A percentile compares a stretch with the other conserved stretches of the same genome.
Evolutionary conservation across 2,113 vertebrate genomes (phyloP).

Genomic region (Poicephalus meyeri): DNA sequence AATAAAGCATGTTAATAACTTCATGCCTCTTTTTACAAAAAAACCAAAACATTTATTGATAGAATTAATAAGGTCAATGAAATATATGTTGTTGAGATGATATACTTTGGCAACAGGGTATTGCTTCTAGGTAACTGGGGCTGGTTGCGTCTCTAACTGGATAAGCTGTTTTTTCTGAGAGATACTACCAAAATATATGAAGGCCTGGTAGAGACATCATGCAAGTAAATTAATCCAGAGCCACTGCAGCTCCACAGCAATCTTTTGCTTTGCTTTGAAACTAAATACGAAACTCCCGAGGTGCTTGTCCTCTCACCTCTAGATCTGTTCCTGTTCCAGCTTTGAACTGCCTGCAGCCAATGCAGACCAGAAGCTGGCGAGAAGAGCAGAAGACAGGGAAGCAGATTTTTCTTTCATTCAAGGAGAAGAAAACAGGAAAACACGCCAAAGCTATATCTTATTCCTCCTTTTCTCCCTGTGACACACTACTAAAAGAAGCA

Average conservation of each 20-base stretch:
- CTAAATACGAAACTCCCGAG: neutral
- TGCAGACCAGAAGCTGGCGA: neutral
- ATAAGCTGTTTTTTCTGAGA: neutral
- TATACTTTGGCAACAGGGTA: neutral
- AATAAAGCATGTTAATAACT: neutral
- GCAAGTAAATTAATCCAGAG: neutral
- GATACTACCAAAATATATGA: neutral
- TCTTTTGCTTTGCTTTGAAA: neutral
- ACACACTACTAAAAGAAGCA: neutral
- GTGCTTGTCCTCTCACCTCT: neutral
- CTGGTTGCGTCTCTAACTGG: neutral
- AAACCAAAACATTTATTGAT: neutral
- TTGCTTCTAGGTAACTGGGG: neutral
- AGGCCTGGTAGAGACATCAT: neutral
- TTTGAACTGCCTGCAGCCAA: neutral
- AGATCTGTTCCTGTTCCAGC: neutral
- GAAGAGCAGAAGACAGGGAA: neutral
- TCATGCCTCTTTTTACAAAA: neutral
- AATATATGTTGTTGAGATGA: neutral
- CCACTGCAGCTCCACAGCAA: neutral
- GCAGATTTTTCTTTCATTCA: neutral
- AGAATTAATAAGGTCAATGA: neutral
- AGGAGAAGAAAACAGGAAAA: neutral
- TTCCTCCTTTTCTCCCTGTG: neutral
- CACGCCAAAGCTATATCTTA: neutral